Percentiles rank a stretch among this genome's conserved stretches.
Evolutionary conservation across 2,888 invertebrate species (phyloP).

Genomic region (Leptinotarsa juncta): DNA sequence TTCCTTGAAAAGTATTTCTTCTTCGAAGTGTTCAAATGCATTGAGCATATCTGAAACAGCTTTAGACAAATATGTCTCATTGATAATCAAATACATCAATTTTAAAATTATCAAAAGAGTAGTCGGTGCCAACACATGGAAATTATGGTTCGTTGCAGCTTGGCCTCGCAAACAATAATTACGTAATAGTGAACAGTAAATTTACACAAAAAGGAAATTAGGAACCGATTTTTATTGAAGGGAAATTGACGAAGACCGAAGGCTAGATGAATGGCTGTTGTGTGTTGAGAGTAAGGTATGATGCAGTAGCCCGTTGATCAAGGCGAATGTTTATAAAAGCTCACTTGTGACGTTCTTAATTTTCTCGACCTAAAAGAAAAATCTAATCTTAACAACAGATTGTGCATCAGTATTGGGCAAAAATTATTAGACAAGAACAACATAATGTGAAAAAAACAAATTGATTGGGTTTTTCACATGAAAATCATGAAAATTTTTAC

Average conservation of each 20-base stretch:
- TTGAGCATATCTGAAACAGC: not conserved
- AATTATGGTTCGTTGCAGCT: not conserved
- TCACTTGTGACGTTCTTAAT: constrained; percentile 14
- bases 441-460: too few relatives aligned
- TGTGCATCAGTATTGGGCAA: too few relatives aligned
- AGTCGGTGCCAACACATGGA: too few relatives aligned
- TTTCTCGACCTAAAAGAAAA: constrained; percentile 19
- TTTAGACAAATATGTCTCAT: not conserved
- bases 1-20: too few relatives aligned
- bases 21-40: too few relatives aligned
- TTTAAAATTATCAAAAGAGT: too few relatives aligned
- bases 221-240: not conserved
- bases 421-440: too few relatives aligned
- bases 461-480: too few relatives aligned
- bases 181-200: not conserved
- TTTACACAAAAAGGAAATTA: not conserved
- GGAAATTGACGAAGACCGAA: constrained; percentile 18
- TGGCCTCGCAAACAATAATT: not conserved
- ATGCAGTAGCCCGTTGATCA: constrained; percentile 17
- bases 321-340: constrained; percentile 18
- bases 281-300: constrained; percentile 11
- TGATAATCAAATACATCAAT: not conserved
- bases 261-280: constrained; percentile 13
- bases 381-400: not conserved
- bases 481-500: too few relatives aligned